Percentiles rank a stretch among this genome's conserved stretches.
Evolutionary conservation across 1,140 invertebrate species (phyloP).

Genomic region (Tribolium castaneum): DNA sequence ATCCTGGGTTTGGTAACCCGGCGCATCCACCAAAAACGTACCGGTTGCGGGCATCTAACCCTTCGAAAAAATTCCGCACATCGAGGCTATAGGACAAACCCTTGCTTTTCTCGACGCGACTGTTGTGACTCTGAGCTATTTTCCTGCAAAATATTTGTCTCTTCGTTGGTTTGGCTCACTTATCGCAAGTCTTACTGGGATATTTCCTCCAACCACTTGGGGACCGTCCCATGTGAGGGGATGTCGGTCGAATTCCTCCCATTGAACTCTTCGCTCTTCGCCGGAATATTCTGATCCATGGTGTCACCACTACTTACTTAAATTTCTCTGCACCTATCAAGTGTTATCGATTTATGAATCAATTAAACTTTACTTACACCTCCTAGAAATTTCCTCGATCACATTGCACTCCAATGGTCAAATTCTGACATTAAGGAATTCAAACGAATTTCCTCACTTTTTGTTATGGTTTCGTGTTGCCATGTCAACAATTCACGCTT

Average conservation of each 20-base stretch:
- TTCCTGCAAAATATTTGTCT: slow-evolving; percentile 12
- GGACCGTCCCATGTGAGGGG: slow-evolving; percentile 26
- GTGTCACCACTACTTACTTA: not conserved
- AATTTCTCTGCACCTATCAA: not conserved
- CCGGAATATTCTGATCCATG: slow-evolving; percentile 1
- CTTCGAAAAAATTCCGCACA: not conserved
- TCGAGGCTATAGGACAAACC: not conserved
- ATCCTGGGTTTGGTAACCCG: not conserved
- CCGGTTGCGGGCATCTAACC: not conserved
- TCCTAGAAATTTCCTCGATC: not conserved
- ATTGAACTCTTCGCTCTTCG: not conserved
- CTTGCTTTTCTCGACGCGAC: not conserved
- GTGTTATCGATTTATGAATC: not conserved
- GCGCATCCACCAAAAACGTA: not conserved
- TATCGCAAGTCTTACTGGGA: slow-evolving; percentile 36
- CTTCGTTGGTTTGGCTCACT: not conserved
- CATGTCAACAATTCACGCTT: slow-evolving; percentile 1
- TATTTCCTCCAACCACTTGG: slow-evolving; percentile 53
- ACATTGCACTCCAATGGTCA: slow-evolving; percentile 1
- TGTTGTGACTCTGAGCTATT: not conserved
- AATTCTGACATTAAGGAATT: slow-evolving; percentile 6
- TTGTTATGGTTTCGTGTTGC: not conserved
- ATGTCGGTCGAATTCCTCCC: not conserved
- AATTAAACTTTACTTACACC: not conserved
- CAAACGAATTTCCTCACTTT: not conserved